Base-by-base conservation (phyloP, 2,888 invertebrate genomes). In the Melieria omissa region DNA sequence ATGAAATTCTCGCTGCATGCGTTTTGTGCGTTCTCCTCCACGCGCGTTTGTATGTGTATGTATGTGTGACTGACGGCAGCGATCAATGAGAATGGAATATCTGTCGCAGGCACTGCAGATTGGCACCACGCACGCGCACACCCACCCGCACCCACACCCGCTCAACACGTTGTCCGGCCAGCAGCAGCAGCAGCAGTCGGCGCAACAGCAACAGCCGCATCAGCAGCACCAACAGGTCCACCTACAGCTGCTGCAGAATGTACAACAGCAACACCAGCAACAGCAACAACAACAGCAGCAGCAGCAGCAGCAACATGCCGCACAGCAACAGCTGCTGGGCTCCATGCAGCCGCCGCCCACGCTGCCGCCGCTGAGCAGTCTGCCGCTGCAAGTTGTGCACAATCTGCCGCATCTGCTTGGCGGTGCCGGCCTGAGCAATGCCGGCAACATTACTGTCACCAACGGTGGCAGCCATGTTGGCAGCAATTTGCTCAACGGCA, bases 31-130 rank as follows among this genome's bases (percentile, higher is more conserved):
- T 41, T 41, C 44, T 52, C n/a, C 57, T 12, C 14, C 14, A 9
- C 45, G 64, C 61, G 69, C 65, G 54, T 64, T 70, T 70, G 67
- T 62, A 64, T 12, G 57, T 69, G 63, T 45, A 65, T 75, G 71
- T 62, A 72, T 75, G 71, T 73, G 70, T 10, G 46, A 10, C 12
- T 10, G 9, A 47, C 49, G 68, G 67, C 67, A 70, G 58, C 68
- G 64, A 68, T 71, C 69, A 74, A 85, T 85, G 83, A 86, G 83
- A 83, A 87, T 87, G 87, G 87, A 87, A 81, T 87, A 87, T 80
- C 86, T 86, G 83, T 84, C 82, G 79, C 82, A 83, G 81, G 82
- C 85, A 69, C 79, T 87, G 78, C 86, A 80, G 70, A 77, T 83
- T 72, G 82, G 81, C 72, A 78, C 73, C 75, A 74, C 67, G 67